These are phyloP conservation scores for Pteropus alecto DNA, from an alignment of 2,113 vertebrate genomes.

Conservation along the genomic window DNA sequence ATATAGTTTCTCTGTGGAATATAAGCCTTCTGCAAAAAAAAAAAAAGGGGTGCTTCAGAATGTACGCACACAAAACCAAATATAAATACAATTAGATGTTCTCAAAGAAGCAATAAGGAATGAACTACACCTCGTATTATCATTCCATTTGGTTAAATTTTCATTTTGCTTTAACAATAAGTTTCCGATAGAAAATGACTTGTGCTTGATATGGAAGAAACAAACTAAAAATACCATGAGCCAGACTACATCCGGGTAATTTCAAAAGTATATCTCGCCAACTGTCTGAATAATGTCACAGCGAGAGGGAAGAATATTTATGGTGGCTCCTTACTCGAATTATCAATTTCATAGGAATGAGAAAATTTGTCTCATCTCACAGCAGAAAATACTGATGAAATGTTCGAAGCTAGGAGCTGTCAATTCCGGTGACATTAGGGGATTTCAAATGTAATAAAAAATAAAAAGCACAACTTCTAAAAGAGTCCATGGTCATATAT, in stretches of 20 bases:
- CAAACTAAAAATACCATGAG: slow-evolving; percentile 34
- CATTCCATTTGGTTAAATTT: not conserved
- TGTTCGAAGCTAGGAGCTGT: slow-evolving; percentile 54
- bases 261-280: slow-evolving; percentile 46
- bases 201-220: slow-evolving; percentile 29
- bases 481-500: not conserved
- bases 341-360: slow-evolving; percentile 62
- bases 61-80: not conserved
- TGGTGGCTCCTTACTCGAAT: slow-evolving; percentile 26
- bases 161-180: slow-evolving; percentile 22
- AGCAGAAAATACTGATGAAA: slow-evolving; percentile 59
- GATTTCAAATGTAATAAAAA: slow-evolving; percentile 50
- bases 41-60: not conserved
- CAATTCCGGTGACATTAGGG: slow-evolving; percentile 39
- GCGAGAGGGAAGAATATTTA: slow-evolving; percentile 59
- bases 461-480: slow-evolving; percentile 39
- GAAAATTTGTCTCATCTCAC: slow-evolving; percentile 38
- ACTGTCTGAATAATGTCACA: slow-evolving; percentile 63
- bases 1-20: not conserved
- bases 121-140: not conserved
- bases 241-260: not conserved
- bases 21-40: slow-evolving; percentile 22
- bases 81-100: not conserved
- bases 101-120: not conserved
- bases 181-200: slow-evolving; percentile 4